Evolutionary conservation across 64 coral and sea anemone species (phyloP).

Genomic region (Exaiptasia diaphana): DNA sequence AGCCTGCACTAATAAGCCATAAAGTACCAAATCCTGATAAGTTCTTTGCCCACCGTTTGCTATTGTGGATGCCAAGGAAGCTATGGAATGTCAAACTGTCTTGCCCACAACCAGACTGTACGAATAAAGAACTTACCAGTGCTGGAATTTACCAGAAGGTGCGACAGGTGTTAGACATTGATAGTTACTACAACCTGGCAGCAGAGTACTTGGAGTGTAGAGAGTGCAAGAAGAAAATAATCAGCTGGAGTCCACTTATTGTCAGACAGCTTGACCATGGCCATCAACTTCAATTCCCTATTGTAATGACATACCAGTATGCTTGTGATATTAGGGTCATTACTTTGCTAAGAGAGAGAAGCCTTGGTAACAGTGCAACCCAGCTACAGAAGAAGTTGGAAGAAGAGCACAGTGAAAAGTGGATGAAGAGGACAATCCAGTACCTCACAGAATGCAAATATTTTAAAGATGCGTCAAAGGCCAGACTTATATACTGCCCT

Average conservation of each 20-base stretch:
- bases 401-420: slow-evolving; percentile 52
- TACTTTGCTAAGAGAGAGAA: slow-evolving; percentile 9
- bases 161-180: slow-evolving; percentile 35
- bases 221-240: slow-evolving; percentile 39
- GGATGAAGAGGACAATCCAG: background rate
- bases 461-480: background rate
- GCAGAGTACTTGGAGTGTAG: slow-evolving; percentile 44
- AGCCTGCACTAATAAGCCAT: background rate
- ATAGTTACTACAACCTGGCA: slow-evolving; percentile 20
- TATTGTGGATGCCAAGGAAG: slow-evolving; percentile 61
- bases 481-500: background rate
- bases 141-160: slow-evolving; percentile 13
- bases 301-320: slow-evolving; percentile 49
- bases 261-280: slow-evolving; percentile 33
- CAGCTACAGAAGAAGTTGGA: slow-evolving; percentile 42
- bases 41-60: slow-evolving; percentile 30
- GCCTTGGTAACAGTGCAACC: slow-evolving; percentile 41
- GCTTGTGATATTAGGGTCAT: slow-evolving; percentile 62
- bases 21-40: slow-evolving; percentile 1
- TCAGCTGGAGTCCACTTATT: slow-evolving; percentile 29
- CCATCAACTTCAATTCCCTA: slow-evolving; percentile 44
- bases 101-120: slow-evolving; percentile 44
- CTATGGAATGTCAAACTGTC: slow-evolving; percentile 39
- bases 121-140: slow-evolving; percentile 3
- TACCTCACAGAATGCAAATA: slow-evolving; percentile 35